These are phyloP conservation scores for Pollenia griseotomentosa DNA, from an alignment of 2,888 invertebrate species.

Conservation along the genomic window DNA sequence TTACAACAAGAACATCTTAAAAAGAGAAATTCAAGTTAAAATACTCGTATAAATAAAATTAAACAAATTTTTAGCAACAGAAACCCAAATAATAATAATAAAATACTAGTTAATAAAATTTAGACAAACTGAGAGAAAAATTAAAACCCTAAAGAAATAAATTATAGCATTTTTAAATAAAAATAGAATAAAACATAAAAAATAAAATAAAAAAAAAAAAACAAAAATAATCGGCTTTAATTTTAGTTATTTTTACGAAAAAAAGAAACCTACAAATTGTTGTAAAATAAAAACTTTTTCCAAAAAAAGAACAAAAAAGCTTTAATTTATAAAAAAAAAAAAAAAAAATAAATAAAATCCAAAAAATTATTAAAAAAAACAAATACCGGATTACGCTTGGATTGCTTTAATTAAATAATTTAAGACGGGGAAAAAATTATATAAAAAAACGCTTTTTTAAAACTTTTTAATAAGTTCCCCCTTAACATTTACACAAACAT, in stretches of 20 bases:
- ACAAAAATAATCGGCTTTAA: constrained; percentile 59
- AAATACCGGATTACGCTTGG: constrained; percentile 68
- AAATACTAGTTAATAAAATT: constrained; percentile 42
- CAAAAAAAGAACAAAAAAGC: constrained; percentile 34
- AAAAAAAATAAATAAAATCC: constrained; percentile 13
- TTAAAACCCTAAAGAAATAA: constrained; percentile 34
- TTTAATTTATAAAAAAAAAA: constrained; percentile 40
- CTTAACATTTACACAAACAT: constrained; percentile 24
- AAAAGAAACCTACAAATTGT: constrained; percentile 6
- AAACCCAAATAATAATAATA: constrained; percentile 37
- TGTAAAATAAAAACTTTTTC: constrained; percentile 23
- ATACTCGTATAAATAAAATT: constrained; percentile 18
- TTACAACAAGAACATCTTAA: constrained; percentile 34
- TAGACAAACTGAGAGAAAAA: constrained; percentile 36
- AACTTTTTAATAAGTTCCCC: constrained; percentile 38
- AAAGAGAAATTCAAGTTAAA: not conserved
- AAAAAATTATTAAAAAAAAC: constrained; percentile 3
- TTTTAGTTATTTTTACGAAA: constrained; percentile 4
- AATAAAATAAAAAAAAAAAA: constrained; percentile 15
- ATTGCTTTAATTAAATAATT: constrained; percentile 56
- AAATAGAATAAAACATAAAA: constrained; percentile 26
- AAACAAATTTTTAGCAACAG: constrained; percentile 25
- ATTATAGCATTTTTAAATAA: constrained; percentile 47
- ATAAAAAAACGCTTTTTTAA: constrained; percentile 52
- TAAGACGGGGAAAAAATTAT: constrained; percentile 29